A percentile compares a stretch with the other conserved stretches of the same genome.
phyloP scores from a whole-genome alignment of 2,797 vertebrate genomes.

The Lateolabrax maculatus region DNA sequence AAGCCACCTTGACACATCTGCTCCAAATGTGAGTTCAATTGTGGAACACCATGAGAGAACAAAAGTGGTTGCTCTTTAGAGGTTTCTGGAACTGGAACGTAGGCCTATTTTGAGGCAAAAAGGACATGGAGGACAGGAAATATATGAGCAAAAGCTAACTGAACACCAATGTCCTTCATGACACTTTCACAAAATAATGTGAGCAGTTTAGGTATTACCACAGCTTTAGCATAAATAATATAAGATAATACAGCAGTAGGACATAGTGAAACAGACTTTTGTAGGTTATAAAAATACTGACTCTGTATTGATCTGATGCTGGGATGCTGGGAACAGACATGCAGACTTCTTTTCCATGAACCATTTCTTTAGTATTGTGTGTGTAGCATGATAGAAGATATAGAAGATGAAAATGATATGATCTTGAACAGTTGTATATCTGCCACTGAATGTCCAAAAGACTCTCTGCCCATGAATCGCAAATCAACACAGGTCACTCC shows the following conservation, averaged over 20 bases:
- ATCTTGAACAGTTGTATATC: too few relatives aligned
- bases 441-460: too few relatives aligned
- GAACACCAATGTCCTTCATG: too few relatives aligned
- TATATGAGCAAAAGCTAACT: not conserved
- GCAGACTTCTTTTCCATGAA: not conserved
- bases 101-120: not conserved
- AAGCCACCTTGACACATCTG: slow-evolving; percentile 15
- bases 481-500: too few relatives aligned
- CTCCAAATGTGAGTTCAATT: too few relatives aligned
- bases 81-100: not conserved
- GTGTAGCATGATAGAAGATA: too few relatives aligned
- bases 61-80: not conserved
- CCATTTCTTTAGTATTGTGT: not conserved
- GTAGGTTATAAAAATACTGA: not conserved
- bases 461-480: too few relatives aligned
- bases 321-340: not conserved
- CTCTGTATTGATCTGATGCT: not conserved
- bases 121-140: not conserved
- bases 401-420: too few relatives aligned
- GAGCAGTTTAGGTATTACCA: not conserved
- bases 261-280: too few relatives aligned
- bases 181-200: not conserved
- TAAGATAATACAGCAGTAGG: too few relatives aligned
- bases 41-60: too few relatives aligned
- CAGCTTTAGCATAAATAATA: too few relatives aligned